Evolutionary conservation across 1,140 invertebrate genomes (phyloP), one percentile per base, ranked within the genome.

Genomic region (Stegodyphus dumicola): DNA sequence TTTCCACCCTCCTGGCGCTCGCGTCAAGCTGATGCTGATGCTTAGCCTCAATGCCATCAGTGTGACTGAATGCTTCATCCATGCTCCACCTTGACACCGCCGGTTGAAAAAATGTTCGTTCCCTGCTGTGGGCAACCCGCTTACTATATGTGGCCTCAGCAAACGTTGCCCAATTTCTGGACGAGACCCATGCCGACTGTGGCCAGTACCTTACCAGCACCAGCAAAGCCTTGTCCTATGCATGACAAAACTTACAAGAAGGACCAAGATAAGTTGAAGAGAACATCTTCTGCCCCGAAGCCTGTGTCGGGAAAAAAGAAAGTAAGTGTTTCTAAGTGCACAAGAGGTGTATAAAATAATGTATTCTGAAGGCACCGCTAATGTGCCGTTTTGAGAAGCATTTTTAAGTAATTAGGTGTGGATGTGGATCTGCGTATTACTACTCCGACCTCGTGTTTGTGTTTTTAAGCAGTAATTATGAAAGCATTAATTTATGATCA

Each of bases 121-220:
- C 73, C 73, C 17, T 76, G 81, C 65, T 76, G 81, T 13, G 70
- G 54, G 11, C 80, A 71, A 6, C 80, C 80, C n/a, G 52, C 81
- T 6, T 85, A 85, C 53, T 85, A 69, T 53, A 70, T 77, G 73
- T 85, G 81, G 81, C 74, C 73, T 6, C 81, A 66, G 15, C 81
- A 76, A 18, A 73, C 69, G 18, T 18, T 77, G 18, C 81, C 81
- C 6, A 69, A 69, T 13, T 17, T 70, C 13, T 76, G 81, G 81
- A 81, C 53, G 1, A 64, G 71, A 49, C 79, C 69, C 54, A 80
- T 70, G 69, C 81, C 73, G 2, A 60, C 17, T 10, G 51, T 66
- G 56, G 33, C 80, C 60, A 83, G 80, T 53, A 83, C 80, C 0
- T 18, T 83, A 6, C 78, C 78, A 4, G 5, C 53, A 33, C 70